phyloP scores from a whole-genome alignment of 2,888 invertebrate genomes.

The Coleophora flavipennella region DNA sequence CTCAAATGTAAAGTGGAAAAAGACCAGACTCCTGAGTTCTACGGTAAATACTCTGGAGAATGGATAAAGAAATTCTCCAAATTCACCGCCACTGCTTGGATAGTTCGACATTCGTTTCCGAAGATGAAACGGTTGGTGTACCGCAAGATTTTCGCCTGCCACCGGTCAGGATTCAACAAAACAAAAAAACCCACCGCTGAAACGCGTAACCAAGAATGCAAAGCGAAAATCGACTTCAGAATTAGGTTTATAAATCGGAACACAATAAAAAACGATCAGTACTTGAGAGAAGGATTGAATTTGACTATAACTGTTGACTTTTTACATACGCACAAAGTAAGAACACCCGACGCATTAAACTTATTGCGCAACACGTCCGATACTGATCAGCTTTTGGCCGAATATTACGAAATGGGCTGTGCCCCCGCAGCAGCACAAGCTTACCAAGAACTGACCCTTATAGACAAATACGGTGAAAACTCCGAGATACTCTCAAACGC shows the following conservation, averaged over 20 bases:
- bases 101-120: conserved; percentile 20
- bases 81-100: conserved; percentile 30
- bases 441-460: conserved; percentile 22
- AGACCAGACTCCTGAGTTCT: conserved; percentile 14
- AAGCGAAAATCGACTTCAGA: conserved; percentile 29
- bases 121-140: conserved; percentile 22
- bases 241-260: conserved; percentile 24
- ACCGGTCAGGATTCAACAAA: conserved; percentile 23
- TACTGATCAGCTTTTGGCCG: conserved; percentile 17
- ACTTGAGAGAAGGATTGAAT: conserved; percentile 24
- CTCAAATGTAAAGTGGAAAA: conserved; percentile 23
- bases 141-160: conserved; percentile 26
- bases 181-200: conserved; percentile 7
- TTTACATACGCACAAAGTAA: conserved; percentile 24
- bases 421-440: conserved; percentile 14
- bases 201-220: conserved; percentile 20
- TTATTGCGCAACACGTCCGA: conserved; percentile 19
- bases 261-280: conserved; percentile 24
- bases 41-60: conserved; percentile 17
- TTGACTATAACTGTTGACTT: conserved; percentile 23
- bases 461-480: conserved; percentile 16
- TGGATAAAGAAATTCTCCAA: conserved; percentile 29
- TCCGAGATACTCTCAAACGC: conserved; percentile 15
- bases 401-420: conserved; percentile 21
- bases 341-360: conserved; percentile 14